These are phyloP conservation scores for Marisa cornuarietis DNA, from an alignment of 1,140 invertebrate species.

Conservation along the genomic window DNA sequence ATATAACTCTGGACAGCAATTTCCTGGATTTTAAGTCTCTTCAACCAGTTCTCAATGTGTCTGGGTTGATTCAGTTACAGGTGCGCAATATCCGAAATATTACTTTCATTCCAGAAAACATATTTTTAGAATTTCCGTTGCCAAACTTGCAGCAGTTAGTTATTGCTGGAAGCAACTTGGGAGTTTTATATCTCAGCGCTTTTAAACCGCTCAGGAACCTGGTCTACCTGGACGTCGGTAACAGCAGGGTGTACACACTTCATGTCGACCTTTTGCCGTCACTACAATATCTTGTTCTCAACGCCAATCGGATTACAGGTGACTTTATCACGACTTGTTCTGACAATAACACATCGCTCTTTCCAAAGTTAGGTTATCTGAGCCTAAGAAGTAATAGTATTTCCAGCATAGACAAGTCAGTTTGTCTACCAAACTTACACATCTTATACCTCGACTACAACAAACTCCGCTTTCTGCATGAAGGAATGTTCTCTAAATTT, in stretches of 20 bases:
- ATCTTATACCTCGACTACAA: not conserved
- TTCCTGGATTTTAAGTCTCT: not conserved
- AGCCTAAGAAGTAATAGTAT: not conserved
- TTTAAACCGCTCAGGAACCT: not conserved
- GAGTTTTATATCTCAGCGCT: not conserved
- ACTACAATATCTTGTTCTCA: not conserved
- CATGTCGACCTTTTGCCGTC: not conserved
- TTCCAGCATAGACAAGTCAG: not conserved
- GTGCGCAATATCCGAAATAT: not conserved
- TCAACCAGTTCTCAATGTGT: not conserved
- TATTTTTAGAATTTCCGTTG: not conserved
- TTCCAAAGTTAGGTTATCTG: not conserved
- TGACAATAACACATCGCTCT: not conserved
- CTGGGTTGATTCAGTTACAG: not conserved
- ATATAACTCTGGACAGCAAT: not conserved
- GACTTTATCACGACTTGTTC: not conserved
- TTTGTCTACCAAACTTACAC: not conserved
- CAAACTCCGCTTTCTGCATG: not conserved
- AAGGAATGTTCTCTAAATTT: not conserved
- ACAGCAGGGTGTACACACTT: not conserved
- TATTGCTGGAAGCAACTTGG: not conserved
- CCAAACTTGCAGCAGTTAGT: not conserved
- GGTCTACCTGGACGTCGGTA: not conserved
- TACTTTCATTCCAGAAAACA: not conserved
- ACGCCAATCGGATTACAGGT: not conserved